Evolutionary conservation across 1,140 invertebrate genomes (phyloP).

Genomic region (Drosophila guanche): DNA sequence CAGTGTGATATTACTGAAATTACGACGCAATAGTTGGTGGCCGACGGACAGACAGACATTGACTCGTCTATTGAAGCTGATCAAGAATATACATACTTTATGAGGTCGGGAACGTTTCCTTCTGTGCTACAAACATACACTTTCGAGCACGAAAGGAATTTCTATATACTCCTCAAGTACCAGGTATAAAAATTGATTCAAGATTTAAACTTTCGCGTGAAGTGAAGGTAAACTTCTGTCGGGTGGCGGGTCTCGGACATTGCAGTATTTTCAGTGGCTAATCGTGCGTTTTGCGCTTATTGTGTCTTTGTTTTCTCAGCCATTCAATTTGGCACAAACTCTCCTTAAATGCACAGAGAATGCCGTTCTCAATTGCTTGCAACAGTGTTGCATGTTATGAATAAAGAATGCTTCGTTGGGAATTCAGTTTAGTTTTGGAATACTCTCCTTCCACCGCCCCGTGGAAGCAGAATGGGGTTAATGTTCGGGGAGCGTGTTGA

Average conservation of each 20-base stretch:
- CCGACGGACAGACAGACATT: too few relatives aligned
- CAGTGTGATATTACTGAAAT: too few relatives aligned
- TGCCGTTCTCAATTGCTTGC: slow-evolving; percentile 8
- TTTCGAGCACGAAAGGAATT: too few relatives aligned
- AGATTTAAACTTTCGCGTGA: too few relatives aligned
- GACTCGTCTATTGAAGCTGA: too few relatives aligned
- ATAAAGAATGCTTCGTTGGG: slow-evolving; percentile 60
- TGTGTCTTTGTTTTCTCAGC: slow-evolving; percentile 76
- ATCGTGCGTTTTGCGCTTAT: slow-evolving; percentile 64
- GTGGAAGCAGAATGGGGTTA: slow-evolving; percentile 56
- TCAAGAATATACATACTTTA: too few relatives aligned
- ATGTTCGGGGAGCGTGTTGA: slow-evolving; percentile 64
- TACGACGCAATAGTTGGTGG: too few relatives aligned
- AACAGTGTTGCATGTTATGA: slow-evolving; percentile 50
- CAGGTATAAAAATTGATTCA: too few relatives aligned
- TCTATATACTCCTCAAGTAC: too few relatives aligned
- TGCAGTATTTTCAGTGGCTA: slow-evolving; percentile 36
- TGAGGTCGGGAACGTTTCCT: too few relatives aligned
- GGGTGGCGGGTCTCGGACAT: slow-evolving; percentile 3
- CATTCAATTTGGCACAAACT: slow-evolving; percentile 60
- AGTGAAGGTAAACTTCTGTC: too few relatives aligned
- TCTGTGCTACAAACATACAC: too few relatives aligned
- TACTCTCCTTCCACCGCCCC: slow-evolving; percentile 45
- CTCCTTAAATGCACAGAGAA: background rate
- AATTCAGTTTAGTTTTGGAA: slow-evolving; percentile 63